Evolutionary conservation across 37 sponge, comb jelly and placozoan species (phyloP).

Genomic region (Ephydatia muelleri): DNA sequence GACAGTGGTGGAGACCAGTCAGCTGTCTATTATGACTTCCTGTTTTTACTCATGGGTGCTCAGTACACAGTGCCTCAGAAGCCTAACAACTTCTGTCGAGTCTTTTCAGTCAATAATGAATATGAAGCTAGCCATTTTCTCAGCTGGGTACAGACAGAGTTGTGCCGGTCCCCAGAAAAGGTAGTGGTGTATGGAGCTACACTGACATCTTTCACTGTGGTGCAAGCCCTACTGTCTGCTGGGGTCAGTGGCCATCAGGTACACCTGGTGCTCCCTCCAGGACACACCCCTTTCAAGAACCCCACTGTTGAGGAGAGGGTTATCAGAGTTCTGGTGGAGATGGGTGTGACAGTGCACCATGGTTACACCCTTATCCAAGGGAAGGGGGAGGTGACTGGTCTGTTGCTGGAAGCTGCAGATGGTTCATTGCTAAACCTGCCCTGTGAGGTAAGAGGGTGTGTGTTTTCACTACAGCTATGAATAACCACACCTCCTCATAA

Average conservation of each 20-base stretch:
- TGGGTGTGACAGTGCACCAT: not conserved
- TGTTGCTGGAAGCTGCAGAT: not conserved
- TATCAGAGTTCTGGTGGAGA: slow-evolving; percentile 35
- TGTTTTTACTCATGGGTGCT: slow-evolving; percentile 71
- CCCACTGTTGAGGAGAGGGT: slow-evolving; percentile 52
- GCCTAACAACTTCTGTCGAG: not conserved
- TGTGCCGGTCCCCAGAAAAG: not conserved
- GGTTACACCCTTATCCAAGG: not conserved
- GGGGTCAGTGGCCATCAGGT: slow-evolving; percentile 46
- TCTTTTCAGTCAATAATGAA: slow-evolving; percentile 1
- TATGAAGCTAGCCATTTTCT: slow-evolving; percentile 13
- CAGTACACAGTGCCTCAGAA: slow-evolving; percentile 47
- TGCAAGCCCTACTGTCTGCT: slow-evolving; percentile 46
- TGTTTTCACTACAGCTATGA: slow-evolving; percentile 8
- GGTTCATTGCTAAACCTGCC: not conserved
- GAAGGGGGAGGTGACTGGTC: not conserved
- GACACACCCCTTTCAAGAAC: slow-evolving; percentile 59
- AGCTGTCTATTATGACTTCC: slow-evolving; percentile 74
- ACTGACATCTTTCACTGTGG: slow-evolving; percentile 52
- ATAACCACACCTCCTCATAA: not conserved
- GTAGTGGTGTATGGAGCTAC: slow-evolving; percentile 68
- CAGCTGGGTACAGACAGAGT: slow-evolving; percentile 11
- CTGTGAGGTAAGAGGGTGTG: slow-evolving; percentile 25
- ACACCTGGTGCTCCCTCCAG: slow-evolving; percentile 43
- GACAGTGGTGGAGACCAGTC: not conserved